A percentile compares a stretch with the other conserved stretches of the same genome.
phyloP scores from a whole-genome alignment of 1,140 invertebrate species.

The Magallana gigas region DNA sequence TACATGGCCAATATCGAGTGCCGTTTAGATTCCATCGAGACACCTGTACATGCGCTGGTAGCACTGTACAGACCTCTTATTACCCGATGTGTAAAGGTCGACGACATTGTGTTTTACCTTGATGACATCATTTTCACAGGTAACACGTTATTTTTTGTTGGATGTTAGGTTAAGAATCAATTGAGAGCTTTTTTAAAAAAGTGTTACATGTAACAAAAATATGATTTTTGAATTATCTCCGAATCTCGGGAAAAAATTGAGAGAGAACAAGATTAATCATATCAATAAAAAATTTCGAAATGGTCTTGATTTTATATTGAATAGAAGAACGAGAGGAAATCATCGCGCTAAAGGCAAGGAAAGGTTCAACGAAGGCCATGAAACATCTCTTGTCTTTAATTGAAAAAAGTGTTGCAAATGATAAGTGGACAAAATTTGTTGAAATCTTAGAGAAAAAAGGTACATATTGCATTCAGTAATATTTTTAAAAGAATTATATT shows the following conservation, averaged over 20 bases:
- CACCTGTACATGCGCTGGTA: background rate
- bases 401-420: background rate
- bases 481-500: background rate
- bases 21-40: background rate
- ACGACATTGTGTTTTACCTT: background rate
- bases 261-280: no score
- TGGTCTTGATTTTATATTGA: no score
- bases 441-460: background rate
- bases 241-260: no score
- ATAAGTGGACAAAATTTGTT: slow-evolving; percentile 5
- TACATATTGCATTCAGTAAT: background rate
- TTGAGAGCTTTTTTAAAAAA: no score
- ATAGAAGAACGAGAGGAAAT: background rate
- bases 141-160: background rate
- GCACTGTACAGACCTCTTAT: background rate
- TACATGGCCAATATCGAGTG: background rate
- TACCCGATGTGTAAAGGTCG: background rate
- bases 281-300: no score
- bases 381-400: background rate
- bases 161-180: no score
- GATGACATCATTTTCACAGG: background rate
- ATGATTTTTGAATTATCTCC: no score
- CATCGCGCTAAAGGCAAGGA: background rate
- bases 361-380: background rate
- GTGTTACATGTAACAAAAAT: no score